Conservation (phyloP, 92 coral and sea anemone species). For the Nematostella vectensis region DNA sequence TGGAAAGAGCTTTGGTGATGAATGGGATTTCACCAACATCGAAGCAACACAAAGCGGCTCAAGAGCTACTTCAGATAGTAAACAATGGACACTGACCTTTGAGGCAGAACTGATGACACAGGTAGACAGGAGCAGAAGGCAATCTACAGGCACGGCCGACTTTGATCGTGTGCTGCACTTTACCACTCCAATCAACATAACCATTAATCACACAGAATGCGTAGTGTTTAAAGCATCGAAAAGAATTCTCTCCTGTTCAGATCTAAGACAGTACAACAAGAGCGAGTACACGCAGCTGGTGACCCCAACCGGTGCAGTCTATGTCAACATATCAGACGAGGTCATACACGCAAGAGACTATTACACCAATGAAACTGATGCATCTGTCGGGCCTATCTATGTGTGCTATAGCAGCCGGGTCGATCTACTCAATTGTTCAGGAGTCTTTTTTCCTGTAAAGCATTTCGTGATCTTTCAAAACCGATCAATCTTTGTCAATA, state of each 20-base stretch:
- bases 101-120: background rate
- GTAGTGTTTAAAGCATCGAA: conserved; percentile 16
- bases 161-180: conserved; percentile 9
- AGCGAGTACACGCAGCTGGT: conserved; percentile 11
- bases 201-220: background rate
- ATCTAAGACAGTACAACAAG: conserved; percentile 6
- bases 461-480: conserved; percentile 22
- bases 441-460: conserved; percentile 2
- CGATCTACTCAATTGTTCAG: no score
- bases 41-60: no score
- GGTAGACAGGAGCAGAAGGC: background rate
- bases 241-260: conserved; percentile 6
- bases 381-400: no score
- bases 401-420: no score
- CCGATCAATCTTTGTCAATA: conserved; percentile 26
- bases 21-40: background rate
- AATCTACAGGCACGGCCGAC: background rate
- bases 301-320: conserved; percentile 2
- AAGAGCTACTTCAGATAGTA: background rate
- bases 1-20: background rate
- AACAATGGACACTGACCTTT: background rate
- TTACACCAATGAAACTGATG: conserved; percentile 6
- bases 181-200: background rate
- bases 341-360: conserved; percentile 11
- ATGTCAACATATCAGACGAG: conserved; percentile 14